Evolutionary conservation across 1,140 invertebrate species (phyloP).

Genomic region (Drosophila sturtevanti): DNA sequence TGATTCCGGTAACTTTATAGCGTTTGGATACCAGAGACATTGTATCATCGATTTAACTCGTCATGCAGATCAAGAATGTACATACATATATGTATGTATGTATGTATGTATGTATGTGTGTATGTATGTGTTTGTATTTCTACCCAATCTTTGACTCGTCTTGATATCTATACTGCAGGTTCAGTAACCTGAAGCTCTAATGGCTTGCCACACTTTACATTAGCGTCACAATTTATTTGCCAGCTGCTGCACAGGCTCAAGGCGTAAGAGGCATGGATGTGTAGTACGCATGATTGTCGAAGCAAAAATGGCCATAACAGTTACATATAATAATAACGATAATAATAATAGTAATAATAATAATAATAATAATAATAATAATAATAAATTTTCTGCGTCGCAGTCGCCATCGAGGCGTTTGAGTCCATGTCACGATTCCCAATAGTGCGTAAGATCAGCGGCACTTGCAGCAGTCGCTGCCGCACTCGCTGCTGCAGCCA

Average conservation of each 20-base stretch:
- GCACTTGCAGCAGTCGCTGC: constrained; percentile 1
- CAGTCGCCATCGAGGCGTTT: constrained; percentile 64
- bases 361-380: constrained; percentile 80
- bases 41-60: not conserved
- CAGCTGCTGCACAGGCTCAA: constrained; percentile 54
- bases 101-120: not conserved
- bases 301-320: constrained; percentile 79
- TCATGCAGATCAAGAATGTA: constrained; percentile 1
- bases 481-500: no score
- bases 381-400: constrained; percentile 70
- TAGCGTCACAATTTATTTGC: constrained; percentile 79
- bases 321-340: constrained; percentile 78
- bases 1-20: no score
- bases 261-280: constrained; percentile 27
- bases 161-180: not conserved
- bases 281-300: constrained; percentile 16
- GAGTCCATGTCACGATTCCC: constrained; percentile 72
- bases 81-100: not conserved
- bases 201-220: constrained; percentile 79
- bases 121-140: not conserved
- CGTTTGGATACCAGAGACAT: no score
- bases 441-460: constrained; percentile 67
- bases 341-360: constrained; percentile 79
- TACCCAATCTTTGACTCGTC: not conserved
- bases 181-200: constrained; percentile 42